Base-by-base conservation (phyloP, 2,797 vertebrate species). In the Rhinoraja longicauda region DNA sequence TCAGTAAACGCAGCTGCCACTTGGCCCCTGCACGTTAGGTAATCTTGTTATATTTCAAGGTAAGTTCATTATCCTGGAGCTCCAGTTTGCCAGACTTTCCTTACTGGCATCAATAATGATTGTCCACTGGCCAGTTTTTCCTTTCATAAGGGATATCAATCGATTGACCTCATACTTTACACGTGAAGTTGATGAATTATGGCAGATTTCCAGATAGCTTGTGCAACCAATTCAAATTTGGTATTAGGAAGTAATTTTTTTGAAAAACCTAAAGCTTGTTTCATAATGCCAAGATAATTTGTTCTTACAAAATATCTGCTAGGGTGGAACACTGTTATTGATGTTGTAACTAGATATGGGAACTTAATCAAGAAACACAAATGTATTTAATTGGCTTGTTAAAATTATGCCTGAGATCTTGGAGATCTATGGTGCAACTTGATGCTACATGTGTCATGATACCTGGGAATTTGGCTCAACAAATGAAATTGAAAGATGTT, bases 141-240 rank as follows among this genome's bases (percentile, higher is more conserved):
- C 24, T 72, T 45, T 3, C 90, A 73, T 17, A 91, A 53, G 32
- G 86, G 67, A 73, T 39, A 36, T 70, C 64, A 90, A 36, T 70
- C 17, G 24, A 67, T 5, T 91, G 36, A 53, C 91, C 70, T 70
- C 45, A 1, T 8, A 73, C 32, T 45, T 95, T 94, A 93, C 91
- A 88, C 39, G 53, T 70, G 9, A 94, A 93, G 93, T 93, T 93
- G 93, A 94, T 75, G 93, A 93, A 59, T 32, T 10, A 39, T 93
- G 93, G 93, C 93, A 94, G 76, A 32, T 92, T 93, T 93, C 93
- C 93, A 94, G 93, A 93, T 10, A 93, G n/a, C 64, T 93, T 90
- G 59, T n/a, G 93, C 53, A 94, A 94, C 93, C 94, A 70, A 64
- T 36, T 94, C 76, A 93, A 93, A 95, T 94, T 82, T 94, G 91